Evolutionary conservation across 2,113 vertebrate species (phyloP).

Genomic region (Scolopax mira): DNA sequence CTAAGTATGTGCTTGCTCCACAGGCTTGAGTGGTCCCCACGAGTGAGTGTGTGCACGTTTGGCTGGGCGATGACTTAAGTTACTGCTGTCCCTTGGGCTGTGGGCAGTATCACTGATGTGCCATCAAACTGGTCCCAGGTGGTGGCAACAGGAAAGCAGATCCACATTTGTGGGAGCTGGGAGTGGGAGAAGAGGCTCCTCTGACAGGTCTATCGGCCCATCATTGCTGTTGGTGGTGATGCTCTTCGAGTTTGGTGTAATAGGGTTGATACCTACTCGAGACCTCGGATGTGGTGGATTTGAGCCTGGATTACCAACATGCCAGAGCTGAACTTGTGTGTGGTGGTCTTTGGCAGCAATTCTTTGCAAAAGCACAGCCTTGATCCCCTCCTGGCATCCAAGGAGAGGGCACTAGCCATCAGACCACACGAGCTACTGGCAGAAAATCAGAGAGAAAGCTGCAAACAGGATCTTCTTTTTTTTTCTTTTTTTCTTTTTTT

Average conservation of each 20-base stretch:
- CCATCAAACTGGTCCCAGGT: neutral
- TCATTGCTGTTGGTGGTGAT: neutral
- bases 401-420: neutral
- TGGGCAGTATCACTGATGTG: neutral
- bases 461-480: neutral
- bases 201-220: accelerated
- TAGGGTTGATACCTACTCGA: neutral
- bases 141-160: neutral
- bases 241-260: neutral
- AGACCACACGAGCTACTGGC: neutral
- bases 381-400: neutral
- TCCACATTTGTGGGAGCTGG: neutral
- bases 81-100: neutral
- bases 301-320: neutral
- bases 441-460: neutral
- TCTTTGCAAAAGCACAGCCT: neutral
- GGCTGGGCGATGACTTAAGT: neutral
- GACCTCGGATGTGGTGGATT: accelerated
- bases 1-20: neutral
- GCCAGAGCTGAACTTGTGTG: neutral
- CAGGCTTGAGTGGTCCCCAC: accelerated
- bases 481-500: neutral
- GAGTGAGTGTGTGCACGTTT: accelerated
- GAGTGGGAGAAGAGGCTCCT: neutral
- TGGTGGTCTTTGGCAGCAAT: neutral